Evolutionary conservation across 2,113 vertebrate genomes (phyloP), one percentile per base, ranked within the genome.

Genomic region (Sceloporus tristichus): DNA sequence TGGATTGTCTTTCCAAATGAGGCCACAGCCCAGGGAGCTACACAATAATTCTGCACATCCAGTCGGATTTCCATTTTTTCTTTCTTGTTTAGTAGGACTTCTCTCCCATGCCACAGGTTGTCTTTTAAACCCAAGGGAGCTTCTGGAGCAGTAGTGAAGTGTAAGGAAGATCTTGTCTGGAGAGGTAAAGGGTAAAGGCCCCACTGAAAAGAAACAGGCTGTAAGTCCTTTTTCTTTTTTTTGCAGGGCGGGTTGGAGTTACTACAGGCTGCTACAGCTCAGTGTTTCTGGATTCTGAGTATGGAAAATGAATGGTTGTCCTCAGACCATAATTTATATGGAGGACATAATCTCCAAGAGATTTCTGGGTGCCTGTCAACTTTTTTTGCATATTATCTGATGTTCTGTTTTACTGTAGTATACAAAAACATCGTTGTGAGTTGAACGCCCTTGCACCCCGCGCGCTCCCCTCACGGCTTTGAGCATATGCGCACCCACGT

Each of bases 41-140:
- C 5, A 42, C 80, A 66, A 66, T 27, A n/a, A 84, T 48, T 84
- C 42, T 84, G 66, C 66, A 84, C 82, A 84, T 71, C 42, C 62
- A 54, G 66, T 71, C 66, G 40, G 66, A n/a, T 27, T 38, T 82
- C 21, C 21, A 14, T 19, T 38, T 66, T 66, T 42, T 23, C 62
- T 54, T 73, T 68, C 14, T 14, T 68, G 13, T 21, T 79, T 73
- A 71, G 29, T 68, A 54, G 48, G 13, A 7, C 29, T 19, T 71
- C 8, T 84, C 29, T 73, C 19, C 29, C 48, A 56, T 48, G n/a
- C 74, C 5, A 4, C n/a, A 8, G 10, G 29, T 29, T 53, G 40
- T 27, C 68, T 54, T 74, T 29, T 71, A 54, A 70, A 83, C 82
- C n/a, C 9, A 25, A 4, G 19, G 29, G 82, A 38, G 5, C 25